Evolutionary conservation across 2,888 invertebrate species (phyloP), one percentile per base, ranked within the genome.

Genomic region (Lacanobia wlatinum): DNA sequence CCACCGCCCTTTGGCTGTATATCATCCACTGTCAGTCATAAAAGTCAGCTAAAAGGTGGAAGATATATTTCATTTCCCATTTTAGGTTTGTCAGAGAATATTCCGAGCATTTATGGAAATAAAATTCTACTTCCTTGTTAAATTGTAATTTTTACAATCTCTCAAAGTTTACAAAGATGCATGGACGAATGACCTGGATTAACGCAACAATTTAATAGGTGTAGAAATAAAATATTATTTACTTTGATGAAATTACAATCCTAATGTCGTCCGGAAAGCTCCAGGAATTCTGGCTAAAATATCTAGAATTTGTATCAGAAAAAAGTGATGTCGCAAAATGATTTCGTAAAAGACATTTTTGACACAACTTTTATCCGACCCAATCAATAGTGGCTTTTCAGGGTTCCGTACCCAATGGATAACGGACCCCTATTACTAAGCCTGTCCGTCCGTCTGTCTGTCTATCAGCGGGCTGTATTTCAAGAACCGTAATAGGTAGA

Each of bases 41-140:
- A 64, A 73, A 43, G 64, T 74, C 64, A 74, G 18, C 43, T 74
- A 58, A 64, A 73, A 21, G 43, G 14, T 55, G 9, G 28, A 34
- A 7, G 2, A 58, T 58, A 46, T 73, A 75, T 74, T 58, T 28
- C 23, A 58, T 38, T 23, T n/a, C n/a, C 23, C 1, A 10, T 46
- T 65, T 23, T 14, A 52, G 34, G 34, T 34, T 50, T 38, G n/a
- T 34, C 38, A 48, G 16, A 38, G 23, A 43, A 16, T 38, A 18
- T 21, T 18, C 21, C 2, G 1, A 21, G 21, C 12, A 40, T 28
- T 60, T 60, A 34, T 34, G 34, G 34, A 0, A 3, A 6, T 34
- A 34, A 34, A 34, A 34, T 34, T 5, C 5, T 34, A 34, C 34
- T 34, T 34, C 34, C 34, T 34, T 3, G 34, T 34, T 6, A 5